Percentiles rank a stretch among this genome's conserved stretches.
Conservation (phyloP, 2,797 vertebrate genomes). For the Hydrocynus forskahlii region DNA sequence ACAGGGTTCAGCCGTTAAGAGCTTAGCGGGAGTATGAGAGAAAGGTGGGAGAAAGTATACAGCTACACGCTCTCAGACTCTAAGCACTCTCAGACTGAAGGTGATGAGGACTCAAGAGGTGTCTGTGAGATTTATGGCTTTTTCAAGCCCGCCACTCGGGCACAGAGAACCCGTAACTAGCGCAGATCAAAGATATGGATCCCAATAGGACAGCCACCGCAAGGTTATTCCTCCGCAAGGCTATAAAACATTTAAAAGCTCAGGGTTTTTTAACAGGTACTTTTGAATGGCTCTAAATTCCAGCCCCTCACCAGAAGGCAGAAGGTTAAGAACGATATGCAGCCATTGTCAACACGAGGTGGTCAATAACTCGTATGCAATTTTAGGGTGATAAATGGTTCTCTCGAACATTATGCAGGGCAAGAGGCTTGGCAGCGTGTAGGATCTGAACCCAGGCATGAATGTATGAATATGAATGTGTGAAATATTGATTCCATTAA, state of each 20-base stretch:
- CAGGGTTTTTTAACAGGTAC: slow-evolving; percentile 39
- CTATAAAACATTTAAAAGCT: slow-evolving; percentile 61
- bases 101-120: slow-evolving; percentile 65
- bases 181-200: slow-evolving; percentile 60
- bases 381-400: slow-evolving; percentile 58
- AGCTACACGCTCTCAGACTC: slow-evolving; percentile 53
- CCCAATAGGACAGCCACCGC: slow-evolving; percentile 54
- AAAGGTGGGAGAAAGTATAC: slow-evolving; percentile 55
- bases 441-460: slow-evolving; percentile 56
- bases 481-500: slow-evolving; percentile 75
- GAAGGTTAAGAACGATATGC: slow-evolving; percentile 51
- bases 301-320: slow-evolving; percentile 27
- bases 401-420: slow-evolving; percentile 60
- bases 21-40: slow-evolving; percentile 63
- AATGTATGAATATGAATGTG: slow-evolving; percentile 76
- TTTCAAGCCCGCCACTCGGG: slow-evolving; percentile 46
- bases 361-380: slow-evolving; percentile 54
- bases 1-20: slow-evolving; percentile 70
- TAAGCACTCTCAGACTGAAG: slow-evolving; percentile 57
- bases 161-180: slow-evolving; percentile 53
- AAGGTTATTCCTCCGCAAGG: slow-evolving; percentile 57
- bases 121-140: slow-evolving; percentile 62
- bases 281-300: slow-evolving; percentile 50
- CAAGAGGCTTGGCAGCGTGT: slow-evolving; percentile 42
- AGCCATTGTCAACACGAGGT: slow-evolving; percentile 27